Percentiles rank a stretch among this genome's conserved stretches.
Conservation (phyloP, 2,113 vertebrate species). For the Alces alces region DNA sequence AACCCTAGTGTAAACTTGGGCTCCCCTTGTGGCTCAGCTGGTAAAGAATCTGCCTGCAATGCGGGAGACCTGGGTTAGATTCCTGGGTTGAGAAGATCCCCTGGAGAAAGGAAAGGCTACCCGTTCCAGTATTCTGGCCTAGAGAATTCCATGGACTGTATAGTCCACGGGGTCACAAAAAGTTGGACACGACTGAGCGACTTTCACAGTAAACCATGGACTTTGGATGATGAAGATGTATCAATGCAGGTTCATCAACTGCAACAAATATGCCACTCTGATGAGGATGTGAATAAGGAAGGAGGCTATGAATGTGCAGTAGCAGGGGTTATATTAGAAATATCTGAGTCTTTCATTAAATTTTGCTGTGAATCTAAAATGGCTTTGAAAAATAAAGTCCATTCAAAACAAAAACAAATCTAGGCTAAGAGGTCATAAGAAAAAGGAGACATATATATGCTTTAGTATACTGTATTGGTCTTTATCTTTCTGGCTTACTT, state of each 20-base stretch:
- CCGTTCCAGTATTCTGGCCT: neutral
- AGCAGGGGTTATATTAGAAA: neutral
- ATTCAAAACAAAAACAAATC: neutral
- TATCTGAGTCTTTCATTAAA: neutral
- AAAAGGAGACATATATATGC: neutral
- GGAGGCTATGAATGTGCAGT: neutral
- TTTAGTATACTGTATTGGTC: no score
- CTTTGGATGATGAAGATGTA: neutral
- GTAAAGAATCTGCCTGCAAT: neutral
- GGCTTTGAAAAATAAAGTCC: neutral
- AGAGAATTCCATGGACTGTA: neutral
- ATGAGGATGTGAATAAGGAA: neutral
- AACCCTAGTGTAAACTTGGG: neutral
- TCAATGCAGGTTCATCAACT: neutral
- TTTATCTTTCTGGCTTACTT: no score
- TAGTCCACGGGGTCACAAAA: neutral
- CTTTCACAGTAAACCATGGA: neutral
- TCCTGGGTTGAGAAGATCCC: neutral
- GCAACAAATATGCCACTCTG: neutral
- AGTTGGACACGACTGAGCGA: neutral
- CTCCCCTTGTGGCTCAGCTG: neutral
- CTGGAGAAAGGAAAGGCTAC: neutral
- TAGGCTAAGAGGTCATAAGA: neutral
- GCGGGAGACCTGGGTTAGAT: fast-evolving
- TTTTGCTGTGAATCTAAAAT: neutral